A percentile compares a stretch with the other conserved stretches of the same genome.
phyloP scores from a whole-genome alignment of 2,113 vertebrate species.

The Propithecus coquereli region DNA sequence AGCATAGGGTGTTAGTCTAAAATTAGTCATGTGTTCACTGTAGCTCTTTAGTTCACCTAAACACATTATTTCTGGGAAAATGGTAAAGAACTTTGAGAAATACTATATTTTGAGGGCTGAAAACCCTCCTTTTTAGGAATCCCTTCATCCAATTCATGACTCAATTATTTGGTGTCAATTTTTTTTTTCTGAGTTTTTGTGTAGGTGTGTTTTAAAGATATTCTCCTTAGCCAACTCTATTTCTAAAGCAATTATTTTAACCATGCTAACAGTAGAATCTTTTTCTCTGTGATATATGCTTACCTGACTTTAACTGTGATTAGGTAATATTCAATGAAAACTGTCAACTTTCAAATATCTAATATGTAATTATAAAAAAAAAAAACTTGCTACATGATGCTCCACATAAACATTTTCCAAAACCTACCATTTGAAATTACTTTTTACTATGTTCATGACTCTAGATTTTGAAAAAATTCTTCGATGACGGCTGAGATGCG shows the following conservation, averaged over 20 bases:
- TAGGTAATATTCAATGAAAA: constrained; percentile 71
- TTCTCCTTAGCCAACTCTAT: constrained; percentile 39
- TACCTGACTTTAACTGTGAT: constrained; percentile 64
- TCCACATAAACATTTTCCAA: constrained; percentile 67
- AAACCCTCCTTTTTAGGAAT: constrained; percentile 44
- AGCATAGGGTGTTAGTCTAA: constrained; percentile 55
- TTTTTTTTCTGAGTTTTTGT: neutral
- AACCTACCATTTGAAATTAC: constrained; percentile 77
- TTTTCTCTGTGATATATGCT: constrained; percentile 51
- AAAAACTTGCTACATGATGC: constrained; percentile 59
- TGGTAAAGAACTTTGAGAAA: constrained; percentile 53
- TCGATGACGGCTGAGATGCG: constrained; percentile 76
- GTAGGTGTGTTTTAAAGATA: neutral
- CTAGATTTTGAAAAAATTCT: constrained; percentile 79
- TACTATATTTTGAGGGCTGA: constrained; percentile 65
- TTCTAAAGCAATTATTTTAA: constrained; percentile 52
- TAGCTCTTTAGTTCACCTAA: constrained; percentile 65
- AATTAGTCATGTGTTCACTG: constrained; percentile 56
- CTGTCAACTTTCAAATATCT: constrained; percentile 66
- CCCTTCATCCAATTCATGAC: neutral
- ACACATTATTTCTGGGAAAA: constrained; percentile 67
- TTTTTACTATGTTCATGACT: constrained; percentile 76
- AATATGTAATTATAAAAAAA: constrained; percentile 36
- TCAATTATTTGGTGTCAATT: constrained; percentile 40
- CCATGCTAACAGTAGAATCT: constrained; percentile 28